Conservation (phyloP, 2,113 vertebrate genomes). For the Caranx melampygus region DNA sequence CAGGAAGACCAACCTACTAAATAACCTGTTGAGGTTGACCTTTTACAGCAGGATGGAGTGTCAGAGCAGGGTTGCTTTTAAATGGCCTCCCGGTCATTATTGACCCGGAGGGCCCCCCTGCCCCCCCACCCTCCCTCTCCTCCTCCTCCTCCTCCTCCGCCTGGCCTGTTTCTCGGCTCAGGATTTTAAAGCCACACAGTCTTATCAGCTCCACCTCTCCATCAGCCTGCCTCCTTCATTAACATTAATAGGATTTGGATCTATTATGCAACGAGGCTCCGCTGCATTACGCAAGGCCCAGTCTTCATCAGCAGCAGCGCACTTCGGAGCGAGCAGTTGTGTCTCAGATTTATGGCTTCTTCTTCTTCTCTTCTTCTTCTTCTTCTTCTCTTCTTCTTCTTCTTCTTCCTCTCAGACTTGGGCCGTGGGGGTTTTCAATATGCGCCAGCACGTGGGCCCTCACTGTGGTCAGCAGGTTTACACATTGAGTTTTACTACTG, state of each 20-base stretch:
- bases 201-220: constrained; percentile 62
- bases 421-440: not conserved
- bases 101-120: constrained; percentile 40
- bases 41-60: constrained; percentile 31
- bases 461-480: not conserved
- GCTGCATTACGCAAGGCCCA: constrained; percentile 61
- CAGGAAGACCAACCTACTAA: not conserved
- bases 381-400: constrained; percentile 14
- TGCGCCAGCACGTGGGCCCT: not conserved
- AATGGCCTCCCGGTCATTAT: constrained; percentile 30
- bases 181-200: constrained; percentile 51
- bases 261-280: constrained; percentile 76
- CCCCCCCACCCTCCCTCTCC: not conserved
- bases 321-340: constrained; percentile 30
- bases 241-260: constrained; percentile 79
- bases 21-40: constrained; percentile 33
- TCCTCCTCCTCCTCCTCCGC: not conserved
- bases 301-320: constrained; percentile 53
- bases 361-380: not conserved
- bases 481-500: too few relatives aligned
- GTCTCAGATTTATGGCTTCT: constrained; percentile 44
- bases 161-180: constrained; percentile 41
- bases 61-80: constrained; percentile 25
- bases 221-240: constrained; percentile 70
- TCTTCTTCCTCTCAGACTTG: not conserved